These are phyloP conservation scores for Zapus hudsonius DNA, from an alignment of 2,113 vertebrate species.

Conservation along the genomic window DNA sequence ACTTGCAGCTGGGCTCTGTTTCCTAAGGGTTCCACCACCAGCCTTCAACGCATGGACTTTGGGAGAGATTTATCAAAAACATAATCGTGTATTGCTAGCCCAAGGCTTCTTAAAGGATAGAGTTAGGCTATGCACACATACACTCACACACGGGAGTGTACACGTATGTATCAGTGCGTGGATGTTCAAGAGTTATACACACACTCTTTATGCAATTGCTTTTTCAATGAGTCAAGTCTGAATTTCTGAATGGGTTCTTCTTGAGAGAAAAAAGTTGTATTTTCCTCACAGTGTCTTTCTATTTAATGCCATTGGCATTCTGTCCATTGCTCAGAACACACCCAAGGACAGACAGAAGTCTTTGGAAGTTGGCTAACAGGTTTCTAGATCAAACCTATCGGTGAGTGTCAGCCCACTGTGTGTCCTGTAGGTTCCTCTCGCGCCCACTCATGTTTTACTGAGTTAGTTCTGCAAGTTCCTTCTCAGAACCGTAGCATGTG, in stretches of 20 bases:
- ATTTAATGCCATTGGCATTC: background rate
- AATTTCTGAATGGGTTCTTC: background rate
- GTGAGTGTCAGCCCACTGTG: background rate
- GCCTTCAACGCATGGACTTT: background rate
- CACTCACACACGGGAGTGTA: fast-evolving
- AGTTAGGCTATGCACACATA: background rate
- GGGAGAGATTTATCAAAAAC: background rate
- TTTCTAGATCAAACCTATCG: background rate
- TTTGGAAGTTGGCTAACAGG: background rate
- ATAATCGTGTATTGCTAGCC: background rate
- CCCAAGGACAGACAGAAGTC: background rate
- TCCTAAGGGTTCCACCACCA: background rate
- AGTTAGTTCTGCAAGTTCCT: background rate
- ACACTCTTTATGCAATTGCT: background rate
- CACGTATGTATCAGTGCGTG: no score
- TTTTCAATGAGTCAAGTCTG: background rate
- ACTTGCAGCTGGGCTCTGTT: background rate
- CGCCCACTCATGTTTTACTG: background rate
- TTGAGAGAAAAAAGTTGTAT: background rate
- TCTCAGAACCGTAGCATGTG: no score
- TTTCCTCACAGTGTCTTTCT: background rate
- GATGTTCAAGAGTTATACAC: no score
- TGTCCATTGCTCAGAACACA: background rate
- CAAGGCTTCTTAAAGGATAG: background rate
- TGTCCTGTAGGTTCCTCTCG: background rate